Base-by-base conservation (phyloP, 2,888 invertebrate species). In the Clepsis dumicolana region DNA sequence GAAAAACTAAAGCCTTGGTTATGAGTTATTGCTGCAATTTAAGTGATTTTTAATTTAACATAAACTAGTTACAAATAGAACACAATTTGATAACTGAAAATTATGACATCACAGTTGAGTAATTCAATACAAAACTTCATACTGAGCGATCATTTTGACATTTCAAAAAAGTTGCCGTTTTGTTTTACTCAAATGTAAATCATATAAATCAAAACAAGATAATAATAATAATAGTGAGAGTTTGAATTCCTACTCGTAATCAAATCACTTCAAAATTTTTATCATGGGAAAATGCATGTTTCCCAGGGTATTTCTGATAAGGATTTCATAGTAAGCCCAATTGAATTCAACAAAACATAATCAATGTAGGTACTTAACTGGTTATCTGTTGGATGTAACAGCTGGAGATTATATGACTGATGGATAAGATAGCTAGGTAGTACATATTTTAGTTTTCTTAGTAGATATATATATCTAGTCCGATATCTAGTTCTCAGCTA, bases 371-470 rank as follows among this genome's bases (percentile, higher is more conserved):
- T n/a, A n/a, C 38, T 38, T n/a, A 56, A 48, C 61, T 48, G 5
- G 24, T 24, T 67, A 67, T 67, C 67, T 50, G 56, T 57, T 12
- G 21, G 21, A 54, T 53, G 66, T 67, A 54, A 54, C 66, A 56
- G 10, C 25, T 4, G 5, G n/a, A 50, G 48, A 61, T 61, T 61
- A 61, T 16, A 4, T 14, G n/a, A 4, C 12, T 48, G 50, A n/a
- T 25, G 25, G 66, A 66, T 66, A 66, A 66, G 66, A 66, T 54
- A 44, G 44, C 35, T 44, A 24, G n/a, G n/a, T n/a, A n/a, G n/a
- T n/a, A n/a, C n/a, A n/a, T n/a, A n/a, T n/a, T 16, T 25, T 27
- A 56, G 44, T 56, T 27, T 65, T 57, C 50, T 29, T 16, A 27
- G 27, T 29, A 18, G 35, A 50, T 10, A 35, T 29, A 10, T 8